Evolutionary conservation across 2,888 invertebrate genomes (phyloP).

Genomic region (Nymphalis polychloros): DNA sequence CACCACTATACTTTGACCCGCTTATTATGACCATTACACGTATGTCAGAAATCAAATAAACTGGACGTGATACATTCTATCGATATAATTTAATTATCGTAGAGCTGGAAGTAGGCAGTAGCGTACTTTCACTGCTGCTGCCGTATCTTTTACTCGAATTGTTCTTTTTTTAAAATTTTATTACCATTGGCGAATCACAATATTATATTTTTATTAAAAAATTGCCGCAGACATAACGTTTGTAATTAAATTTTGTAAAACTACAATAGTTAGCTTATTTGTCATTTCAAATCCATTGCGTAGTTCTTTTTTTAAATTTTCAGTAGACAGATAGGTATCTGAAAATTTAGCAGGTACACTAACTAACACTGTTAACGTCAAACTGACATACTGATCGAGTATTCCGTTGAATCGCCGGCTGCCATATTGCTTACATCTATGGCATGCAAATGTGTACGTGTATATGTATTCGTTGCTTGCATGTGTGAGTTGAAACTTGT

Average conservation of each 20-base stretch:
- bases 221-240: not conserved
- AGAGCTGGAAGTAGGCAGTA: constrained; percentile 17
- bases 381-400: constrained; percentile 70
- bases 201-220: not conserved
- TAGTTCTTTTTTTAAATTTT: no score
- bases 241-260: not conserved
- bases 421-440: constrained; percentile 57
- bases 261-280: not conserved
- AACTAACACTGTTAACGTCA: constrained; percentile 37
- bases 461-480: constrained; percentile 41
- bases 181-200: no score
- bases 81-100: constrained; percentile 32
- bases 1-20: constrained; percentile 33
- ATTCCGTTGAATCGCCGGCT: constrained; percentile 52
- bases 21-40: constrained; percentile 13
- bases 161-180: not conserved
- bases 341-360: no score
- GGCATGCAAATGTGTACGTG: constrained; percentile 60
- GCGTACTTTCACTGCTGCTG: constrained; percentile 26
- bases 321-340: no score
- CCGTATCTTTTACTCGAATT: constrained; percentile 10
- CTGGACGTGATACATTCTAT: constrained; percentile 11
- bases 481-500: constrained; percentile 44
- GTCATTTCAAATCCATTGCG: not conserved
- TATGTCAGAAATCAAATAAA: constrained; percentile 16